Evolutionary conservation across 1,140 invertebrate species (phyloP), one percentile per base, ranked within the genome.

Genomic region (Pogonus chalceus): DNA sequence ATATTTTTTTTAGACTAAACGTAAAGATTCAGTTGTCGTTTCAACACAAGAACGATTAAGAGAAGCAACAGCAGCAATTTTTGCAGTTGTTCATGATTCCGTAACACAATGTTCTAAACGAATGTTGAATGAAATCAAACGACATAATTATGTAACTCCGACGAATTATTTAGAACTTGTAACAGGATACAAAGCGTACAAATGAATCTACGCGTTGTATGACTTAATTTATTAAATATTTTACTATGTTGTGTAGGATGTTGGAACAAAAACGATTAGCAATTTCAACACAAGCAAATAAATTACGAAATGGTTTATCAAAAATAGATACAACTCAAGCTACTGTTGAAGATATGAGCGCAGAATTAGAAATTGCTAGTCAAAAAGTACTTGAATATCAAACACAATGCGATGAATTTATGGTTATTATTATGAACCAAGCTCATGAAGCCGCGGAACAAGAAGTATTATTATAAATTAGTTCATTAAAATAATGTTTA

Each of bases 101-200:
- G 89, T 90, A 21, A 76, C 76, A 1, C 74, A 80, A 56, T 83
- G 76, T 65, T 87, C 84, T 0, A 69, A 69, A 37, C 76, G 73
- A 62, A 91, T 92, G 88, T 71, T 79, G 43, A 57, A 67, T 1
- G 85, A 91, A 72, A 80, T 90, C 71, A 83, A 85, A 58, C 69
- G 88, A n/a, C 78, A 84, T 61, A 90, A 88, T 69, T 91, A 92
- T 67, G 88, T 91, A 23, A 92, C 88, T 1, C 87, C 88, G 0
- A 85, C 82, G 14, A 90, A 90, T 72, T 92, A 88, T 64, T 72
- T 92, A 23, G 86, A 91, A 63, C 76, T 92, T 1, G 87, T 90
- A 9, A 73, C 80, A 0, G 85, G 87, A 51, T 92, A 90, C 63
- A 90, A 90, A 71, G 76, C 76, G 82, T 90, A 71, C 76, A 49